Evolutionary conservation across 37 sponge, comb jelly and placozoan species (phyloP).

Genomic region (Ianthella basta): DNA sequence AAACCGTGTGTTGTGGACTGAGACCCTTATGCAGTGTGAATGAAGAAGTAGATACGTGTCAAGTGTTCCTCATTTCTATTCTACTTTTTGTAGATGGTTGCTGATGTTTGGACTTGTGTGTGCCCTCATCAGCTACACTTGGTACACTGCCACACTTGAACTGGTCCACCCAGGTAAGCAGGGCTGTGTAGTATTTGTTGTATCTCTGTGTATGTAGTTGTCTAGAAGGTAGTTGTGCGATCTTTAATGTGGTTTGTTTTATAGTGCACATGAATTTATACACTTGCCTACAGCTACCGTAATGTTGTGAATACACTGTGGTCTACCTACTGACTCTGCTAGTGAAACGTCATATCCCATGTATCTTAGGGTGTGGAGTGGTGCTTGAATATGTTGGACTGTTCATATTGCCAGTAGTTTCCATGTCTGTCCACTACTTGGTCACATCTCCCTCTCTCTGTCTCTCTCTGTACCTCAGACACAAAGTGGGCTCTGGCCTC

Average conservation of each 20-base stretch:
- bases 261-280: not conserved
- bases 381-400: too few species aligned
- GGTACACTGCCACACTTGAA: slow-evolving; percentile 32
- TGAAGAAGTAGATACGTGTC: too few species aligned
- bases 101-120: slow-evolving; percentile 58
- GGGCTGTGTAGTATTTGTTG: not conserved
- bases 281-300: slow-evolving; percentile 10
- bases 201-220: not conserved
- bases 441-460: too few species aligned
- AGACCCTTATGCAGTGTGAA: too few species aligned
- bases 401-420: too few species aligned
- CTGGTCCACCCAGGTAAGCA: not conserved
- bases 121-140: slow-evolving; percentile 48
- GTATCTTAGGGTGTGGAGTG: too few species aligned
- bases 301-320: not conserved
- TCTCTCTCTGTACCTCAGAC: slow-evolving; percentile 33
- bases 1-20: too few species aligned
- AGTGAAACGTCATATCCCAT: too few species aligned
- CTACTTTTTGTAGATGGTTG: slow-evolving; percentile 58
- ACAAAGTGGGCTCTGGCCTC: slow-evolving; percentile 39
- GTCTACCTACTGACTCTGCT: too few species aligned
- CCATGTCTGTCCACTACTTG: too few species aligned
- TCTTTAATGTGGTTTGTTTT: too few species aligned
- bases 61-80: not conserved
- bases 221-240: too few species aligned